These are phyloP conservation scores for Temnothorax longispinosus DNA, from an alignment of 1,140 invertebrate genomes.

Conservation along the genomic window DNA sequence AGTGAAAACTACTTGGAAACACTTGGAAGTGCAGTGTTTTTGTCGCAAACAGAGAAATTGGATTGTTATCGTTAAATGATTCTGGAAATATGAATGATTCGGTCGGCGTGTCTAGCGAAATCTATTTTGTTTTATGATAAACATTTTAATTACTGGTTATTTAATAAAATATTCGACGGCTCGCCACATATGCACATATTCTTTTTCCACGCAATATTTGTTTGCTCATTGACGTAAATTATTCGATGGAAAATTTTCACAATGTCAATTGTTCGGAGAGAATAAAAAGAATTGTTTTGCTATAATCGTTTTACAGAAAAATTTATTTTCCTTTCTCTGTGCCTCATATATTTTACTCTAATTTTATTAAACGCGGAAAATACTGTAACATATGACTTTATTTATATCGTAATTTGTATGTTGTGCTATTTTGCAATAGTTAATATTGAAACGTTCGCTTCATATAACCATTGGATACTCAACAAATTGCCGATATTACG, in stretches of 20 bases:
- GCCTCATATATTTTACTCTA: neutral
- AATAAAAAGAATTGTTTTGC: neutral
- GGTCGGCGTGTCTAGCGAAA: neutral
- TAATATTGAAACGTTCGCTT: neutral
- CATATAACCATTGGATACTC: neutral
- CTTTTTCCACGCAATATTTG: neutral
- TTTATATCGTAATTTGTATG: neutral
- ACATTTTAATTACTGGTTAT: neutral
- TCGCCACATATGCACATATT: neutral
- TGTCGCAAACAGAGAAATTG: neutral
- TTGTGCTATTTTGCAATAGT: neutral
- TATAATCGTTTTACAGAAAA: neutral
- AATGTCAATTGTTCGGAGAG: neutral
- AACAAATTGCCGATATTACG: conserved; percentile 37
- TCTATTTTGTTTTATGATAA: conserved; percentile 4
- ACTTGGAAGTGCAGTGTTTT: neutral
- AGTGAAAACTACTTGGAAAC: neutral
- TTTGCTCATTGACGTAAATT: neutral
- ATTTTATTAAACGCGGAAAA: conserved; percentile 4
- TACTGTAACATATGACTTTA: neutral
- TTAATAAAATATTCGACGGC: neutral
- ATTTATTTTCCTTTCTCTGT: neutral
- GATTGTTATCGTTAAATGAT: neutral
- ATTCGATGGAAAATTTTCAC: too few species aligned
- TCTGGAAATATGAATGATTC: conserved; percentile 29